Percentiles rank a stretch among this genome's conserved stretches.
Conservation (phyloP, 1,140 invertebrate genomes). For the Hycleus phaleratus region DNA sequence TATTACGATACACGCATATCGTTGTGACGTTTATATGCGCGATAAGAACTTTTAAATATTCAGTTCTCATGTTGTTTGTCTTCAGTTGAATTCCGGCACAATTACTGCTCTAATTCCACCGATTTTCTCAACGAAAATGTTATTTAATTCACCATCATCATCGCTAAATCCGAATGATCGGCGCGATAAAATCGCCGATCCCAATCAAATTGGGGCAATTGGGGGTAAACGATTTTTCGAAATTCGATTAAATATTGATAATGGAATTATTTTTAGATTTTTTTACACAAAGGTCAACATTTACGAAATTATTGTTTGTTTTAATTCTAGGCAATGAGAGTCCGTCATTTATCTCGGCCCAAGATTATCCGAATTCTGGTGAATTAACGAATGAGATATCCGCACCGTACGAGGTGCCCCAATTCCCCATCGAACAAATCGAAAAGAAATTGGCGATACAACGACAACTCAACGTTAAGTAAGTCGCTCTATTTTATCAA, state of each 20-base stretch:
- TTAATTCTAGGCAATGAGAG: slow-evolving; percentile 48
- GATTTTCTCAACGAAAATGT: background rate
- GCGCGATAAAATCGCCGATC: no score
- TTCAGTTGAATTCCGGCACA: background rate
- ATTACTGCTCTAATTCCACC: background rate
- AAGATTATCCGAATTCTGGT: slow-evolving; percentile 35
- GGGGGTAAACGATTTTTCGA: background rate
- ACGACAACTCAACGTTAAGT: slow-evolving; percentile 83
- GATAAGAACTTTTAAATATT: no score
- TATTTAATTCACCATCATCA: no score
- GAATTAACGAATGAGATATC: slow-evolving; percentile 81
- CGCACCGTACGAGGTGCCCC: slow-evolving; percentile 89
- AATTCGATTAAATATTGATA: background rate
- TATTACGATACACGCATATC: no score
- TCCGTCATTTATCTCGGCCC: slow-evolving; percentile 36
- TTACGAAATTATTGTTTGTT: slow-evolving; percentile 10
- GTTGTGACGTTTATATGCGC: no score
- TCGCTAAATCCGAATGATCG: no score
- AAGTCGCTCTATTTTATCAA: slow-evolving; percentile 39
- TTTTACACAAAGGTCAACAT: slow-evolving; percentile 1
- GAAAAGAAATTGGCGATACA: slow-evolving; percentile 89
- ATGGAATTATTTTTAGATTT: background rate
- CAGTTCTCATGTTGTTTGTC: no score
- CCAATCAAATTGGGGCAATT: no score
- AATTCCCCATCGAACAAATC: slow-evolving; percentile 95